Conservation (phyloP, 2,113 vertebrate species). For the Paramisgurnus dabryanus region DNA sequence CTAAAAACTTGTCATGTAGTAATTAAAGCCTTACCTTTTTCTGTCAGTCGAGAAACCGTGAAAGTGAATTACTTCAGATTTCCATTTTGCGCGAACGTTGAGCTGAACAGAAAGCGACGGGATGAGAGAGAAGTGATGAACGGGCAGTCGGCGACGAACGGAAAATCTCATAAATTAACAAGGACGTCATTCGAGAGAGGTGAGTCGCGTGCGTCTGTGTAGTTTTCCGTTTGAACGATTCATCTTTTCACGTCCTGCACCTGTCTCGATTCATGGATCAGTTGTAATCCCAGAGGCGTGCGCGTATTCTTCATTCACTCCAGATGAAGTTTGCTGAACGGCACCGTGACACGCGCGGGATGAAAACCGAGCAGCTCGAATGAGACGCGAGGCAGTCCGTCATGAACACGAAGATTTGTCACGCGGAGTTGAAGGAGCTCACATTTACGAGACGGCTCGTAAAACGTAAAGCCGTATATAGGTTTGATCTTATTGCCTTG, state of each 20-base stretch:
- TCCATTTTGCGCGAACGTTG: slow-evolving; percentile 24
- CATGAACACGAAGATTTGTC: slow-evolving; percentile 4
- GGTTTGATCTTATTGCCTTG: slow-evolving; percentile 1
- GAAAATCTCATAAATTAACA: slow-evolving; percentile 49
- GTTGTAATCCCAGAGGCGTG: slow-evolving; percentile 23
- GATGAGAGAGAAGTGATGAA: slow-evolving; percentile 59
- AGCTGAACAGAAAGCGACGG: slow-evolving; percentile 49
- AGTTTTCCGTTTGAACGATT: slow-evolving; percentile 41
- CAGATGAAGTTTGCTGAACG: slow-evolving; percentile 31
- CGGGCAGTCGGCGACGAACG: slow-evolving; percentile 42
- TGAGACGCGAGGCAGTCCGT: not conserved
- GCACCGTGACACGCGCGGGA: not conserved
- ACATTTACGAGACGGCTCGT: not conserved
- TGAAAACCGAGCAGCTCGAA: not conserved
- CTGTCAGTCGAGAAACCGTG: slow-evolving; percentile 41
- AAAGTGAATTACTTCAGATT: slow-evolving; percentile 47
- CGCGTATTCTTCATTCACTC: slow-evolving; percentile 28
- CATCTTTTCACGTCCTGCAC: slow-evolving; percentile 1
- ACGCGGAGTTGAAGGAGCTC: slow-evolving; percentile 9
- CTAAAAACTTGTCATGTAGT: slow-evolving; percentile 8
- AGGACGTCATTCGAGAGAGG: slow-evolving; percentile 65
- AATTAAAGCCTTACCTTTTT: slow-evolving; percentile 64
- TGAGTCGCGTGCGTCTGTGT: slow-evolving; percentile 31
- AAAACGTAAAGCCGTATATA: not conserved
- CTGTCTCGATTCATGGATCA: not conserved